These are phyloP conservation scores for Ciconia nigra DNA, from an alignment of 2,797 vertebrate species.

Conservation along the genomic window DNA sequence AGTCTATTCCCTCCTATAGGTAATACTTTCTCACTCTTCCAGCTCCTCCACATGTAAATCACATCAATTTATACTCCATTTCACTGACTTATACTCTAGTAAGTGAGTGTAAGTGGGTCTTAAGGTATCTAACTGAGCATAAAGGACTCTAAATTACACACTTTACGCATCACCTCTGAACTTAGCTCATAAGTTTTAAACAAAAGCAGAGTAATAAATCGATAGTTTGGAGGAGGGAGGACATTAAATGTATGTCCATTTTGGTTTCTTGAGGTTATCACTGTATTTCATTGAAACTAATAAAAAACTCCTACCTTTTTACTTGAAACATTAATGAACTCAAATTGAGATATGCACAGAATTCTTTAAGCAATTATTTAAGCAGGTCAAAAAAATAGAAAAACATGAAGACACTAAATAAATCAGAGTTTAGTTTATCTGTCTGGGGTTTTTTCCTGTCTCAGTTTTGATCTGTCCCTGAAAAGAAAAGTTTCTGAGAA, in stretches of 20 bases:
- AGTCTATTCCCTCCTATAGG: background rate
- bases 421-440: background rate
- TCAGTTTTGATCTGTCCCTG: background rate
- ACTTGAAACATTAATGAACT: background rate
- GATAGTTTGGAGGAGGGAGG: background rate
- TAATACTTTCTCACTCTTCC: background rate
- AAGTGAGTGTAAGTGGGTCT: conserved; percentile 35
- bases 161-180: conserved; percentile 47
- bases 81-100: conserved; percentile 41
- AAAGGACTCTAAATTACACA: conserved; percentile 28
- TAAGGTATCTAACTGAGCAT: conserved; percentile 42
- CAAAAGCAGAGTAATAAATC: conserved; percentile 9
- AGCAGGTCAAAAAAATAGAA: background rate
- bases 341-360: background rate
- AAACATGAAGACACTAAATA: background rate
- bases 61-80: conserved; percentile 49
- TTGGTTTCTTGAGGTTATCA: background rate
- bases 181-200: conserved; percentile 26
- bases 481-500: background rate
- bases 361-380: background rate
- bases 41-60: conserved; percentile 30
- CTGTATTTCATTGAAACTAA: conserved; percentile 2
- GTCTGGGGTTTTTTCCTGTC: background rate
- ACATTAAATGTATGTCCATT: background rate
- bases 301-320: background rate